phyloP scores from a whole-genome alignment of 2,888 invertebrate genomes.

The Philopedon plagiatum region DNA sequence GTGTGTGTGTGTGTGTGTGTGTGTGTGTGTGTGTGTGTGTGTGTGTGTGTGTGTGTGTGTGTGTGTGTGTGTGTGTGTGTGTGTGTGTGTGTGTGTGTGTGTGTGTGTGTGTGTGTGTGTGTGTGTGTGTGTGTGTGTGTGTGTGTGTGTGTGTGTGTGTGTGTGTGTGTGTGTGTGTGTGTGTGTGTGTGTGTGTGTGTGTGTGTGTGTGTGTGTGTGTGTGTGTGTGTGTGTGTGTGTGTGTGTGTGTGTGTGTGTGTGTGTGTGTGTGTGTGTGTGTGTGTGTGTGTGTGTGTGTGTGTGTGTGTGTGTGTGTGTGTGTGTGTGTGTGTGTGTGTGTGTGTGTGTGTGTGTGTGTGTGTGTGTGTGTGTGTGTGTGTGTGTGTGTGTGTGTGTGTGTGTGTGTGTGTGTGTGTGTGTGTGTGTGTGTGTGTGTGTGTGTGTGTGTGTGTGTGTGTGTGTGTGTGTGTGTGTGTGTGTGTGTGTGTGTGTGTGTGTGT shows the following conservation, averaged over 20 bases:
- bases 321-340: slow-evolving; percentile 16
- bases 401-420: slow-evolving; percentile 19
- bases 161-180: not conserved
- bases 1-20: slow-evolving; percentile 19
- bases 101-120: slow-evolving; percentile 1
- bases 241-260: slow-evolving; percentile 19
- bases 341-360: slow-evolving; percentile 18
- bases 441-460: slow-evolving; percentile 19
- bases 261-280: slow-evolving; percentile 17
- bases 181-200: not conserved
- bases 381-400: slow-evolving; percentile 21
- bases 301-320: slow-evolving; percentile 15
- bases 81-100: slow-evolving; percentile 2
- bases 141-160: slow-evolving; percentile 12
- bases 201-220: slow-evolving; percentile 14
- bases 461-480: slow-evolving; percentile 19
- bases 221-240: slow-evolving; percentile 19
- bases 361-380: slow-evolving; percentile 18
- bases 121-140: slow-evolving; percentile 13
- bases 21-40: slow-evolving; percentile 19
- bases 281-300: slow-evolving; percentile 18
- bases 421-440: slow-evolving; percentile 19
- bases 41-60: slow-evolving; percentile 17
- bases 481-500: slow-evolving; percentile 19
- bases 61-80: slow-evolving; percentile 19